Conservation (phyloP, 2,888 invertebrate species). For the Cheilosia impressa region DNA sequence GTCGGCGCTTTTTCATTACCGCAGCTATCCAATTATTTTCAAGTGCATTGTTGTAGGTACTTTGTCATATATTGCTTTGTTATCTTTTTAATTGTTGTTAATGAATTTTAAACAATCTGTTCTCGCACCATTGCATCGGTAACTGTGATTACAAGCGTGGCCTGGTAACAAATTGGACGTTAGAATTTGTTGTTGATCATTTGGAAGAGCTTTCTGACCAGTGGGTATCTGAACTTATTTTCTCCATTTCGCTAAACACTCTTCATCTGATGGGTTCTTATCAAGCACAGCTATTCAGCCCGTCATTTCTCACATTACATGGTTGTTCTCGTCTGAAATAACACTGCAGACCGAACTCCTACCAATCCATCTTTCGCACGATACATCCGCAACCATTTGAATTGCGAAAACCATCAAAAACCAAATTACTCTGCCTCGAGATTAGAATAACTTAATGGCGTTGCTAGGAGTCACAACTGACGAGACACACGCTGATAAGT, state of each 20-base stretch:
- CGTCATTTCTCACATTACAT: too few species aligned
- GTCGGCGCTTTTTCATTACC: neutral
- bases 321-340: too few species aligned
- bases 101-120: neutral
- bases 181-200: too few species aligned
- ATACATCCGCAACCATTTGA: conserved; percentile 1
- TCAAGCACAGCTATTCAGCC: too few species aligned
- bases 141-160: neutral
- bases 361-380: neutral
- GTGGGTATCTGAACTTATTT: too few species aligned
- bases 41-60: neutral
- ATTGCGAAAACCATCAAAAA: neutral
- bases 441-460: conserved; percentile 11
- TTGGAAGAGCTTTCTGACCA: too few species aligned
- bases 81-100: neutral
- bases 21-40: neutral
- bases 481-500: conserved; percentile 23
- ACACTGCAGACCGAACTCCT: too few species aligned
- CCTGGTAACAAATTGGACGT: too few species aligned
- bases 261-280: too few species aligned
- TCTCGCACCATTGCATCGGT: neutral
- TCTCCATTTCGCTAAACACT: too few species aligned
- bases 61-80: neutral
- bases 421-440: neutral
- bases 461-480: neutral